Evolutionary conservation across 2,113 vertebrate genomes (phyloP).

Genomic region (Setophaga petechia): DNA sequence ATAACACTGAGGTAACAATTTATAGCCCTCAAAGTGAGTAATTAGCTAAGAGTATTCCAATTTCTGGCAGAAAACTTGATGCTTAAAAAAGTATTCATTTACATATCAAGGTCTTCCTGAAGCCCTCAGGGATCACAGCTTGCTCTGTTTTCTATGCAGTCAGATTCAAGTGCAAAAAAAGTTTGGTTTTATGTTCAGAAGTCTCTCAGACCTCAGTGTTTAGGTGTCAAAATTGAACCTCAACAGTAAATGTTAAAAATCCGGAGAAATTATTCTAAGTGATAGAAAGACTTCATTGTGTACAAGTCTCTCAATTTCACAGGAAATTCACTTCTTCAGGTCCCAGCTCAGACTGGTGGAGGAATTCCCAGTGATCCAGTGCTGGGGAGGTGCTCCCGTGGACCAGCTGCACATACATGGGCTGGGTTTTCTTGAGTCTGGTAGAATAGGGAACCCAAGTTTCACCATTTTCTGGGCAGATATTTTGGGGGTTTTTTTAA

Average conservation of each 20-base stretch:
- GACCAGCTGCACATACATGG: background rate
- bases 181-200: background rate
- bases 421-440: background rate
- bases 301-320: background rate
- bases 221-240: background rate
- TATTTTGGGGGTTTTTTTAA: background rate
- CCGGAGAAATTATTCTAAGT: background rate
- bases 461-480: background rate
- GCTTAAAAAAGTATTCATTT: background rate
- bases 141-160: background rate
- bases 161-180: background rate
- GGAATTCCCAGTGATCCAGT: background rate
- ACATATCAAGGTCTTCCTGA: background rate
- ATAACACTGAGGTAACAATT: background rate
- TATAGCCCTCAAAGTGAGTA: background rate
- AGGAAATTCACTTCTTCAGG: background rate
- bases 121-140: background rate
- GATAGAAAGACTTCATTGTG: background rate
- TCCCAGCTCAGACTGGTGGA: background rate
- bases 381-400: rapidly evolving
- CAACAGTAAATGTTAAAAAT: background rate
- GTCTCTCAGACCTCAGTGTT: background rate
- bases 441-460: background rate
- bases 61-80: conserved; percentile 2
- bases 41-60: background rate